Evolutionary conservation across 64 coral and sea anemone genomes (phyloP).

Genomic region (Porites lutea): DNA sequence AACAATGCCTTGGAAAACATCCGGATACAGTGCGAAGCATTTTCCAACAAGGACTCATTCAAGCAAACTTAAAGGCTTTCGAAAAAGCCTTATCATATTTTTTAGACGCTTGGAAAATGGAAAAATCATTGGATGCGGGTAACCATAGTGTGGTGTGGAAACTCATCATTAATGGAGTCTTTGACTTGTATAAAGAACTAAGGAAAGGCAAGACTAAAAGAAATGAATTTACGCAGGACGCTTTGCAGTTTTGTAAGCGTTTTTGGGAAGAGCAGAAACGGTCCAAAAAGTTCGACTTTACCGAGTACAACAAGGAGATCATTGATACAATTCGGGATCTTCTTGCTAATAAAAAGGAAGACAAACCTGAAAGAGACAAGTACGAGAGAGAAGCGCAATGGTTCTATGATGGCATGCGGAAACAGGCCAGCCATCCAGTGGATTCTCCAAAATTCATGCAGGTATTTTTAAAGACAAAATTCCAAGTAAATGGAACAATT

Average conservation of each 20-base stretch:
- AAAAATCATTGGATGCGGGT: conserved; percentile 18
- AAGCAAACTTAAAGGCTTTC: background rate
- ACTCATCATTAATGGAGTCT: background rate
- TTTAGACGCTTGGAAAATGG: conserved; percentile 53
- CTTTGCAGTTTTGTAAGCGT: conserved; percentile 10
- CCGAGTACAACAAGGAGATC: background rate
- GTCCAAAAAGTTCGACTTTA: background rate
- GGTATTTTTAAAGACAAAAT: background rate
- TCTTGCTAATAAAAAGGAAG: background rate
- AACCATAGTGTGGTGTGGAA: conserved; percentile 12
- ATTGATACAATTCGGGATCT: background rate
- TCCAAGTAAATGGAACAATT: background rate
- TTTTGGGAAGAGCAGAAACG: background rate
- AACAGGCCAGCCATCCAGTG: too few relatives aligned
- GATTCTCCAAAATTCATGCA: background rate
- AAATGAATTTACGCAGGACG: background rate
- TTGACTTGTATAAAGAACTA: background rate
- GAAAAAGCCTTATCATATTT: conserved; percentile 39
- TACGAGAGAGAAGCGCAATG: background rate
- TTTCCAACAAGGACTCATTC: conserved; percentile 32
- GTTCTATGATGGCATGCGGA: background rate
- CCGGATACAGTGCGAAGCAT: conserved; percentile 44
- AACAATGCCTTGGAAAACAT: conserved; percentile 18
- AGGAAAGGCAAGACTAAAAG: background rate
- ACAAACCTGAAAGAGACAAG: background rate